A percentile compares a stretch with the other conserved stretches of the same genome.
Evolutionary conservation across 2,113 vertebrate genomes (phyloP).

Genomic region (Sander vitreus): DNA sequence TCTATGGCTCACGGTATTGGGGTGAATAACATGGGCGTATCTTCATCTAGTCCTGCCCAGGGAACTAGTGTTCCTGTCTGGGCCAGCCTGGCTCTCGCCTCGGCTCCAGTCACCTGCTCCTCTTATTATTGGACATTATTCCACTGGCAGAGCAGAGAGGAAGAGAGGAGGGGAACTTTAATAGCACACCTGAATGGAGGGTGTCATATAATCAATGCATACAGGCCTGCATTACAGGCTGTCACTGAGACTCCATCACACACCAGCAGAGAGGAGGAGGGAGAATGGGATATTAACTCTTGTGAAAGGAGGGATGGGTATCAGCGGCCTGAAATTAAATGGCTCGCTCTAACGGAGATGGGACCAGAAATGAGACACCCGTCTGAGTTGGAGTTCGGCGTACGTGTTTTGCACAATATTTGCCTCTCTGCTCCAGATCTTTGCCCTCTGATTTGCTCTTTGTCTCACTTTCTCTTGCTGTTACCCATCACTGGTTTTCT

Average conservation of each 20-base stretch:
- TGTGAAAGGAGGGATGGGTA: constrained; percentile 73
- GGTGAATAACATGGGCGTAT: constrained; percentile 67
- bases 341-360: constrained; percentile 70
- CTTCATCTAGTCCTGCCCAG: constrained; percentile 63
- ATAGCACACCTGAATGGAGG: constrained; percentile 84
- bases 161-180: constrained; percentile 81
- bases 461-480: not conserved
- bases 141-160: constrained; percentile 73
- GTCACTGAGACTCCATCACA: constrained; percentile 80
- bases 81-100: constrained; percentile 57
- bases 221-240: constrained; percentile 81
- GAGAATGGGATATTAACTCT: constrained; percentile 80
- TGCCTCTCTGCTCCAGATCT: constrained; percentile 21
- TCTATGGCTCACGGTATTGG: constrained; percentile 24
- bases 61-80: constrained; percentile 65
- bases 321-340: constrained; percentile 73
- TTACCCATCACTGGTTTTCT: not conserved
- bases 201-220: constrained; percentile 86
- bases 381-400: constrained; percentile 37
- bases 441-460: not conserved
- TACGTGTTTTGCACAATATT: constrained; percentile 66
- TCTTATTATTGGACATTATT: constrained; percentile 82
- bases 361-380: constrained; percentile 65
- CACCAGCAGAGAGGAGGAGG: constrained; percentile 60
- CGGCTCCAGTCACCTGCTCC: constrained; percentile 60